Evolutionary conservation across 2,888 invertebrate species (phyloP).

Genomic region (Agrotis puta): DNA sequence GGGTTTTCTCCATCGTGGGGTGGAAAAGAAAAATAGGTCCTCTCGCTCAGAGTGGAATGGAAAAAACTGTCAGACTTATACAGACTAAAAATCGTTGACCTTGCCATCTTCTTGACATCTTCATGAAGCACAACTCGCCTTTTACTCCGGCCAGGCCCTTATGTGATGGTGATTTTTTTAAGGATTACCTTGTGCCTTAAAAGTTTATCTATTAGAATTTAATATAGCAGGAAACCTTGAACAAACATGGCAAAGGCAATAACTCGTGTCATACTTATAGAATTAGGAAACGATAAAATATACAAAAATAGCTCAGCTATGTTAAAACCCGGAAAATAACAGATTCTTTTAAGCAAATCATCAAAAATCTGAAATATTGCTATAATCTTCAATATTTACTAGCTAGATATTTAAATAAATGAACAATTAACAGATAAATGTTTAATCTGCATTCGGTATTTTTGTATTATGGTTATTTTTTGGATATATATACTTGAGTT

Average conservation of each 20-base stretch:
- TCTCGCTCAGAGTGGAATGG: too few relatives aligned
- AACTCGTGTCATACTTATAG: conserved; percentile 1
- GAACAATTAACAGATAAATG: not conserved
- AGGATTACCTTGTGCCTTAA: too few relatives aligned
- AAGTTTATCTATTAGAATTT: not conserved
- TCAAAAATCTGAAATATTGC: not conserved
- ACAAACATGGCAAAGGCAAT: conserved; percentile 15
- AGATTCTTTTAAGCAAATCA: conserved; percentile 1
- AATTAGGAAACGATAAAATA: conserved; percentile 34
- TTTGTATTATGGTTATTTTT: conserved; percentile 2
- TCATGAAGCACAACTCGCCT: too few relatives aligned
- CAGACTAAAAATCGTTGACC: too few relatives aligned
- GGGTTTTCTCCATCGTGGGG: too few relatives aligned
- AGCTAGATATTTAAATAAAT: not conserved
- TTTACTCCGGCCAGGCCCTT: too few relatives aligned
- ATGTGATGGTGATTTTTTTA: too few relatives aligned
- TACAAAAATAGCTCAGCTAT: conserved; percentile 18
- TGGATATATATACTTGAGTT: conserved; percentile 21
- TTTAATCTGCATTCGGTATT: too few relatives aligned
- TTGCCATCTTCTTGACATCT: too few relatives aligned
- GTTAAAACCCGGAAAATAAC: conserved; percentile 6
- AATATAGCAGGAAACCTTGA: conserved; percentile 1
- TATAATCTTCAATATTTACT: not conserved
- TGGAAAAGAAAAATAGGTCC: too few relatives aligned
- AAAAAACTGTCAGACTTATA: too few relatives aligned